These are phyloP conservation scores for Labeo rohita DNA, from an alignment of 2,113 vertebrate genomes.

Conservation along the genomic window DNA sequence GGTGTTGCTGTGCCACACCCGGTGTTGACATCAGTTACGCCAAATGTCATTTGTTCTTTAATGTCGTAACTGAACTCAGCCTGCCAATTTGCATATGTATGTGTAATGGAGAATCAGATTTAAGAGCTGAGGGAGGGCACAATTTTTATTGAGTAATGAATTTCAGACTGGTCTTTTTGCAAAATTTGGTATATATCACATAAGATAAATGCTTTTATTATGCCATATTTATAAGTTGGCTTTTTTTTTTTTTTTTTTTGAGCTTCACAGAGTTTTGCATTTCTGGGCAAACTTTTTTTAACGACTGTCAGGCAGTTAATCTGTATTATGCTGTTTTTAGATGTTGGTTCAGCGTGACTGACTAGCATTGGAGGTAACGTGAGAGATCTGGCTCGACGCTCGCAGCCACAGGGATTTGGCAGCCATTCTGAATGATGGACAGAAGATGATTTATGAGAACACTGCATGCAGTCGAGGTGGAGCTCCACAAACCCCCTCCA, in stretches of 20 bases:
- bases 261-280: not conserved
- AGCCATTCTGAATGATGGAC: slow-evolving; percentile 58
- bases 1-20: not conserved
- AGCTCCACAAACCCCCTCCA: slow-evolving; percentile 40
- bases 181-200: not conserved
- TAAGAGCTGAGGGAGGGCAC: not conserved
- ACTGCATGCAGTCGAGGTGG: slow-evolving; percentile 55
- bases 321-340: slow-evolving; percentile 2
- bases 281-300: not conserved
- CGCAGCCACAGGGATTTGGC: slow-evolving; percentile 48
- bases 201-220: not conserved
- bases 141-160: not conserved
- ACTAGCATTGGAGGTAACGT: slow-evolving; percentile 41
- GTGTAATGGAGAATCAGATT: not conserved
- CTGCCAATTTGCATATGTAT: not conserved
- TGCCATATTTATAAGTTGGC: no score
- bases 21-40: not conserved
- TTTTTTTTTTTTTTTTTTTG: not conserved
- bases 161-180: not conserved
- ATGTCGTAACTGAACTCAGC: not conserved
- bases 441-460: slow-evolving; percentile 71
- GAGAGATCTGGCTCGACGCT: slow-evolving; percentile 50
- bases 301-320: slow-evolving; percentile 5
- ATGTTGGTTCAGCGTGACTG: slow-evolving; percentile 5
- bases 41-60: not conserved